These are phyloP conservation scores for Apus apus DNA, from an alignment of 2,113 vertebrate species.

Conservation along the genomic window DNA sequence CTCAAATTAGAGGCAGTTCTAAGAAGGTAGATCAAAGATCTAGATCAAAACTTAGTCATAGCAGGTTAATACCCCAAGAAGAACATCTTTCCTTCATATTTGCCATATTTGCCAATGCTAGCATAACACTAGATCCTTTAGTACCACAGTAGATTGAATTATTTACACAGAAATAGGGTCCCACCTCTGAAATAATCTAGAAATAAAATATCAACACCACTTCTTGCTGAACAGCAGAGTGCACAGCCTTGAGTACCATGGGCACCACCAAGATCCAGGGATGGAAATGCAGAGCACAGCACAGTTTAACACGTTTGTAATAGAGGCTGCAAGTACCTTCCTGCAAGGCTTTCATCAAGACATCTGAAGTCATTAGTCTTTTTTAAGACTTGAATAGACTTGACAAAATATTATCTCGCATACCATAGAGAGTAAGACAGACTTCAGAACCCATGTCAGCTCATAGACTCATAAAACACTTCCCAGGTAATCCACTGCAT, in stretches of 20 bases:
- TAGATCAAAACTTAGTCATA: background rate
- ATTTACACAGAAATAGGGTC: background rate
- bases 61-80: background rate
- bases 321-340: background rate
- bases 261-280: background rate
- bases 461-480: background rate
- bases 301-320: background rate
- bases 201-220: background rate
- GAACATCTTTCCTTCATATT: background rate
- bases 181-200: background rate
- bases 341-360: background rate
- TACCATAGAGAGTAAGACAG: background rate
- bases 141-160: background rate
- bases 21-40: background rate
- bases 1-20: background rate
- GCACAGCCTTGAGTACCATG: accelerated
- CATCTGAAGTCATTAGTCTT: background rate
- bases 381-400: background rate
- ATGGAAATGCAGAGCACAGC: background rate
- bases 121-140: background rate
- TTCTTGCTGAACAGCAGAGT: background rate
- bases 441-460: background rate
- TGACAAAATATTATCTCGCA: background rate
- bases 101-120: background rate
- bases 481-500: background rate